Percentiles rank a stretch among this genome's conserved stretches.
Evolutionary conservation across 2,113 vertebrate species (phyloP).

Genomic region (Petaurus breviceps): DNA sequence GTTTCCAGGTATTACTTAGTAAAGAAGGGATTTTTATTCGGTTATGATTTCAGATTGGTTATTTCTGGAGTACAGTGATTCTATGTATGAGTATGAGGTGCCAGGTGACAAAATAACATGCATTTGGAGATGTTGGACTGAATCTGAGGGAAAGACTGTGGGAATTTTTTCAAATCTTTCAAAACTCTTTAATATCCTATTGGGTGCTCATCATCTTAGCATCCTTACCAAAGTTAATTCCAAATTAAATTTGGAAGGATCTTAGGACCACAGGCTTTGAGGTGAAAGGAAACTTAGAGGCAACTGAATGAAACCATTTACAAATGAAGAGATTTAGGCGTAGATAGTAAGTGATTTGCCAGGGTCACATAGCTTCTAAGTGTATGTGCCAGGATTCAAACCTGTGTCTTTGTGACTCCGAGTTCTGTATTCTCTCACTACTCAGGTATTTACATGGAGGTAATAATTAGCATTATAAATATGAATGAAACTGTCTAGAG

Average conservation of each 20-base stretch:
- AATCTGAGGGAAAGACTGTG: not conserved
- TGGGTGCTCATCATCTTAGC: too few species aligned
- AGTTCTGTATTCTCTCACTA: not conserved
- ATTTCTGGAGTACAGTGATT: not conserved
- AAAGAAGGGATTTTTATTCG: not conserved
- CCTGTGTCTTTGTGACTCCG: not conserved
- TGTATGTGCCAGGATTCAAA: not conserved
- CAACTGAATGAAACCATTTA: not conserved
- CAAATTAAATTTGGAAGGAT: not conserved
- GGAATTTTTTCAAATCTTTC: too few species aligned
- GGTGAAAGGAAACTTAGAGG: not conserved
- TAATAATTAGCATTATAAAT: not conserved
- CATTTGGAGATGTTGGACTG: not conserved
- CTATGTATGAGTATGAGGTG: not conserved
- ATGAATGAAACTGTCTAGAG: not conserved
- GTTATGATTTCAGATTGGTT: not conserved
- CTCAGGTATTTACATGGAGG: not conserved
- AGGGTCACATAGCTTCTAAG: not conserved
- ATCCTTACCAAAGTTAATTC: not conserved
- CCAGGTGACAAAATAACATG: not conserved
- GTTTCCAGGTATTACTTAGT: too few species aligned
- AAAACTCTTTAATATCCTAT: not conserved
- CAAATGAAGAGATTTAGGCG: not conserved
- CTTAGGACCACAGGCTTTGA: not conserved
- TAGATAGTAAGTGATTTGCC: not conserved